Conservation (phyloP, 53 echinoderm and acorn worm species). For the Pentamera pediparva region DNA sequence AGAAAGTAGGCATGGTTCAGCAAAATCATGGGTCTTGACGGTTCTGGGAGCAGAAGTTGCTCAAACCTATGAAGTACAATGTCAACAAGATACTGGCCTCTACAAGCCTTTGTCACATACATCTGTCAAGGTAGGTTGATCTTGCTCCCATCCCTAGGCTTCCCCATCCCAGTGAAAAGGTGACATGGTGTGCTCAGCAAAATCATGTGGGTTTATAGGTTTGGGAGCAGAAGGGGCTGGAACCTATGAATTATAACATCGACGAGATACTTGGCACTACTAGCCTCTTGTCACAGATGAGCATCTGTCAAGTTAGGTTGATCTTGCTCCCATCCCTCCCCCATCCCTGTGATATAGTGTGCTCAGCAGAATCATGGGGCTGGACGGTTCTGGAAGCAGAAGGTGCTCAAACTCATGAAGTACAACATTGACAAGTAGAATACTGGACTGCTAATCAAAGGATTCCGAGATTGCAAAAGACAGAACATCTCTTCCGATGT, state of each 20-base stretch:
- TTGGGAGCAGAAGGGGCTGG: conserved; percentile 51
- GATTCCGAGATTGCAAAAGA: too few species aligned
- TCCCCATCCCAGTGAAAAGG: too few species aligned
- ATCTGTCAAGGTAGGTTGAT: conserved; percentile 84
- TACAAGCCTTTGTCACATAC: conserved; percentile 83
- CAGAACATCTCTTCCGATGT: too few species aligned
- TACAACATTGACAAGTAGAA: conserved; percentile 82
- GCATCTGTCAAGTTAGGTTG: conserved; percentile 80
- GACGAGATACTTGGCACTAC: conserved; percentile 81
- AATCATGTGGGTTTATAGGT: too few species aligned
- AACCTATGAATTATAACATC: conserved; percentile 66
- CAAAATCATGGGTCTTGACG: conserved; percentile 56
- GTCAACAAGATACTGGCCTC: conserved; percentile 78
- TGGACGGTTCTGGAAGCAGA: conserved; percentile 59
- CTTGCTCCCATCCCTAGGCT: too few species aligned
- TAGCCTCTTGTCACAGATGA: conserved; percentile 92
- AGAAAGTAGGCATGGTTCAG: too few species aligned
- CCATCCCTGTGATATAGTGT: too few species aligned
- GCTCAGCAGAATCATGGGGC: too few species aligned
- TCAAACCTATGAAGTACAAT: conserved; percentile 60
- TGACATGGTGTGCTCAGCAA: too few species aligned
- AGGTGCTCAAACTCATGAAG: conserved; percentile 42
- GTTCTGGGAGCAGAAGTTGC: conserved; percentile 58
- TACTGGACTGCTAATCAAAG: too few species aligned
- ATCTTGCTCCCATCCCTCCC: too few species aligned